Percentiles rank a stretch among this genome's conserved stretches.
phyloP scores from a whole-genome alignment of 1,140 invertebrate species.

The Metopolophium dirhodum region DNA sequence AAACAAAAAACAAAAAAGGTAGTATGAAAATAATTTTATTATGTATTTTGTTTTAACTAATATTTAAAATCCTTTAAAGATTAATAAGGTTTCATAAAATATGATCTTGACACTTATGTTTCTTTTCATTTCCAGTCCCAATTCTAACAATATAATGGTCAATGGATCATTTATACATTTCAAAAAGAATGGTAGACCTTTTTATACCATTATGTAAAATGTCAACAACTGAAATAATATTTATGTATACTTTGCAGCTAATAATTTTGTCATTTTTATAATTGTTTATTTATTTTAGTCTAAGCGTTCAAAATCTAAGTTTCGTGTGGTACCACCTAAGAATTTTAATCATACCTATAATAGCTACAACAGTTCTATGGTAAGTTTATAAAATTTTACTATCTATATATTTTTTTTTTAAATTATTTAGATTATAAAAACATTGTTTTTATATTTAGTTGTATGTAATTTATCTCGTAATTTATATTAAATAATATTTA shows the following conservation, averaged over 20 bases:
- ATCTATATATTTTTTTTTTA: not conserved
- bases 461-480: too few species aligned
- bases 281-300: not conserved
- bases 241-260: not conserved
- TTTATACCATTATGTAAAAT: not conserved
- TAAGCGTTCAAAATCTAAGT: not conserved
- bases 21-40: not conserved
- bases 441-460: not conserved
- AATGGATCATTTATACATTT: not conserved
- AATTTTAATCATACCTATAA: not conserved
- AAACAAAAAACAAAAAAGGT: conserved; percentile 16
- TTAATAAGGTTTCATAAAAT: not conserved
- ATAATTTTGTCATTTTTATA: not conserved
- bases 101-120: not conserved
- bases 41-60: not conserved
- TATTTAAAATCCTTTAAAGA: not conserved
- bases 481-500: not conserved
- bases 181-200: not conserved
- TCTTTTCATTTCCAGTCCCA: not conserved
- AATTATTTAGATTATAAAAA: too few species aligned
- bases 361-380: not conserved
- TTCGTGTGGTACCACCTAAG: not conserved
- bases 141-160: not conserved
- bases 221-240: not conserved
- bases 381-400: not conserved